Percentiles rank a stretch among this genome's conserved stretches.
These are phyloP conservation scores for Bos javanicus DNA, from an alignment of 2,113 vertebrate species.

Conservation along the genomic window DNA sequence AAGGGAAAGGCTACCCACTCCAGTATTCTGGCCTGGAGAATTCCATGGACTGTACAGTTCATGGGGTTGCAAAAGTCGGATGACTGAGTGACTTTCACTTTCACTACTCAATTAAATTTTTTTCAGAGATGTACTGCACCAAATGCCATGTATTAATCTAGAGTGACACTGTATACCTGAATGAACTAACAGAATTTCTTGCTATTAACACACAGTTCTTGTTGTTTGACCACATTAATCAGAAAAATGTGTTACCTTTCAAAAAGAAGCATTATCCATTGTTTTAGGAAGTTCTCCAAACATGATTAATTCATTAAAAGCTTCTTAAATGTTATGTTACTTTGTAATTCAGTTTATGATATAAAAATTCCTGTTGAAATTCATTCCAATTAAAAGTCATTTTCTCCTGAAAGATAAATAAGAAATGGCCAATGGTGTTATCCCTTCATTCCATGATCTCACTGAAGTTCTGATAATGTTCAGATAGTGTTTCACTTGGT, in stretches of 20 bases:
- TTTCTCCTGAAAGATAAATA: constrained; percentile 35
- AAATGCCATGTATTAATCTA: background rate
- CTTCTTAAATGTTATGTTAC: constrained; percentile 1
- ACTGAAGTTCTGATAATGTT: background rate
- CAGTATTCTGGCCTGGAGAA: background rate
- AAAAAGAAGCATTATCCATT: background rate
- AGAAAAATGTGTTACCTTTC: constrained; percentile 4
- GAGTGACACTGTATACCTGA: background rate
- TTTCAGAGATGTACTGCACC: background rate
- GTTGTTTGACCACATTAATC: background rate
- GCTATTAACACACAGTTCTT: background rate
- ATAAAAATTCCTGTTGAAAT: constrained; percentile 14
- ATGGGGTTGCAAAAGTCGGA: background rate
- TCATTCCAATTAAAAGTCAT: constrained; percentile 14
- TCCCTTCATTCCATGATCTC: background rate
- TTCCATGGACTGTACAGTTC: background rate
- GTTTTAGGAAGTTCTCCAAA: background rate
- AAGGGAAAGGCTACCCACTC: background rate
- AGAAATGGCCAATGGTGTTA: background rate
- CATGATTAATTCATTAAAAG: background rate
- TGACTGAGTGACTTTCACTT: background rate
- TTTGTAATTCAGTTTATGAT: constrained; percentile 32
- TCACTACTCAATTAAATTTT: background rate
- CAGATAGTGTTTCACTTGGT: background rate
- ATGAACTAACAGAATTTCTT: background rate